Evolutionary conservation across 2,888 invertebrate genomes (phyloP), one percentile per base, ranked within the genome.

Genomic region (Drosophila anomalipes): DNA sequence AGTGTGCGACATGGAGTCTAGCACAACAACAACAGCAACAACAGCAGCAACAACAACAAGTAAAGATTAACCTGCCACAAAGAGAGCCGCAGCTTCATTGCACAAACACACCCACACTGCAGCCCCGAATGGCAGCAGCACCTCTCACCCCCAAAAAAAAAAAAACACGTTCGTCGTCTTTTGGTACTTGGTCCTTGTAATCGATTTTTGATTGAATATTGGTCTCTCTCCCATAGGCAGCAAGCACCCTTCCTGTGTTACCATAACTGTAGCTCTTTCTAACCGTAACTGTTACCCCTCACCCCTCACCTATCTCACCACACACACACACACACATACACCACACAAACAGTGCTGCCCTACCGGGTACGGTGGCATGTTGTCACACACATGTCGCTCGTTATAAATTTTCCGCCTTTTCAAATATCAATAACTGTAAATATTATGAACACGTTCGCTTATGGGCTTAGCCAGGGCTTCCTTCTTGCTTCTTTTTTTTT

Each of bases 141-240:
- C 52, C 30, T 30, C 19, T 51, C 30, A 30, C 52, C 12, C 30
- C 30, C 22, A 3, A 19, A 0, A 12, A 10, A 19, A 51, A 19
- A 19, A 28, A 12, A 66, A 60, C 76, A 76, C 79, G 79, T 78
- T 77, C 58, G 33, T 65, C 62, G 70, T 49, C 32, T 32, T 67
- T 71, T 60, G 70, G 61, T 70, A 68, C 63, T 64, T 70, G 77
- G 64, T 72, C 68, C 72, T 76, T 91, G 91, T 93, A 93, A 93
- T 93, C 93, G 93, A 93, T 93, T 93, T 93, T 93, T 93, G 93
- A 93, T 93, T 93, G 93, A 93, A 93, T 93, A 93, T 93, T 88
- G 89, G 82, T 72, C 85, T 71, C 83, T 81, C 69, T 76, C 78
- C 78, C 53, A 26, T 19, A 22, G 41, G 10, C 41, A n/a, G 37